Evolutionary conservation across 2,888 invertebrate genomes (phyloP).

Genomic region (Synergus gifuensis): DNA sequence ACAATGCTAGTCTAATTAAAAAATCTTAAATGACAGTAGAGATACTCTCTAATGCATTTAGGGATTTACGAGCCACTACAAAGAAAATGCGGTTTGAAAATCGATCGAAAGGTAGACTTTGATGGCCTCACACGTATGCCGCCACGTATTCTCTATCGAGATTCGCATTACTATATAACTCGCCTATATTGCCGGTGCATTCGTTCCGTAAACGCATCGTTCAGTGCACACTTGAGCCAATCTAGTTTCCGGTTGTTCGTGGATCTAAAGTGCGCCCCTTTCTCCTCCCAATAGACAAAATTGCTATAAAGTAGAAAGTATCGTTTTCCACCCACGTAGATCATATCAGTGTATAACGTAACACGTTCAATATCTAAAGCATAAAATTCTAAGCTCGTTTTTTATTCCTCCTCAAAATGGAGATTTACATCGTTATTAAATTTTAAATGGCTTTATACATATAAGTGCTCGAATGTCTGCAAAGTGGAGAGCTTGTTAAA

Average conservation of each 20-base stretch:
- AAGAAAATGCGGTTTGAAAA: conserved; percentile 5
- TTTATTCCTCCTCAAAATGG: background rate
- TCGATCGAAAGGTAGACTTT: conserved; percentile 23
- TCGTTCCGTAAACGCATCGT: conserved; percentile 33
- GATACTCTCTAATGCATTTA: background rate
- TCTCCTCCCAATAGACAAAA: conserved; percentile 19
- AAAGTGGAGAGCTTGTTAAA: background rate
- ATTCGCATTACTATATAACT: conserved; percentile 19
- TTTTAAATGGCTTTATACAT: background rate
- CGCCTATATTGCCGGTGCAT: conserved; percentile 18
- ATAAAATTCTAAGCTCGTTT: background rate
- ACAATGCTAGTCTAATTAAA: too few species aligned
- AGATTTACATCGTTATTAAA: background rate
- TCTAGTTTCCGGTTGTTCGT: conserved; percentile 16
- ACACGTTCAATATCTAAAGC: background rate
- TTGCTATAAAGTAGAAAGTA: conserved; percentile 22
- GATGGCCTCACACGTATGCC: conserved; percentile 23
- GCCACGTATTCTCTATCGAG: conserved; percentile 11
- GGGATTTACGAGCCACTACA: background rate
- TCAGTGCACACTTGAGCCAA: conserved; percentile 17
- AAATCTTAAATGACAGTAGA: background rate
- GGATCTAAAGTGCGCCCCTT: conserved; percentile 16
- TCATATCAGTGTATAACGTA: background rate
- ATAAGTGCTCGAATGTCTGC: background rate
- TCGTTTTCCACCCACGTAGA: background rate